Conservation (phyloP, 2,888 invertebrate species). For the Horisme vitalbata region DNA sequence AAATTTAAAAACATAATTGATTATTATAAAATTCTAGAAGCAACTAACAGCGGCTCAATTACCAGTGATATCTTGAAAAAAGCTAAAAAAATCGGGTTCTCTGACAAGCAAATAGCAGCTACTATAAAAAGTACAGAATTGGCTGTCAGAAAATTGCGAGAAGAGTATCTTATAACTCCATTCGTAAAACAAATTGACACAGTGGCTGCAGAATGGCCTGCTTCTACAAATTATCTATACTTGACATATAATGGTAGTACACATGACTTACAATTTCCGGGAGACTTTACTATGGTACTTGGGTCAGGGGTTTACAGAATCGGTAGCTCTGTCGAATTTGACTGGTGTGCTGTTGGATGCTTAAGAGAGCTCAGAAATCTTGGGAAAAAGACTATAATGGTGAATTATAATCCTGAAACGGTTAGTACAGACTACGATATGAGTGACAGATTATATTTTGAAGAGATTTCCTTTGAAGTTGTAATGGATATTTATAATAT, state of each 20-base stretch:
- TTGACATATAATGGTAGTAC: constrained; percentile 95
- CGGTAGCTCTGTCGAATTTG: constrained; percentile 99
- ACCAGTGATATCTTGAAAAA: constrained; percentile 85
- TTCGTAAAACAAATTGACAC: constrained; percentile 99
- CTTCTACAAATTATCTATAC: constrained; percentile 98
- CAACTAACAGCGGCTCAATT: constrained; percentile 84
- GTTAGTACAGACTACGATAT: constrained; percentile 99
- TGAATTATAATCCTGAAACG: constrained; percentile 99
- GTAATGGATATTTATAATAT: constrained; percentile 99
- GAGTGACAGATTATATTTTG: constrained; percentile 99
- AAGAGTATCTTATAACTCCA: constrained; percentile 90
- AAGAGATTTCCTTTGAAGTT: constrained; percentile 99
- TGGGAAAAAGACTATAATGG: constrained; percentile 96
- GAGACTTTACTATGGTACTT: constrained; percentile 92
- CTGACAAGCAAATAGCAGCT: constrained; percentile 97
- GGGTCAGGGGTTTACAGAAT: constrained; percentile 98
- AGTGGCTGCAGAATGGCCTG: constrained; percentile 99
- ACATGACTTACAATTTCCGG: constrained; percentile 92
- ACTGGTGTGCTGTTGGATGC: constrained; percentile 99
- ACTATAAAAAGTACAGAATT: constrained; percentile 94
- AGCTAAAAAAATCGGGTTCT: constrained; percentile 97
- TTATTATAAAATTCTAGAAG: constrained; percentile 86
- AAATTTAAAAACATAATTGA: constrained; percentile 96
- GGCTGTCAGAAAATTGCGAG: constrained; percentile 89
- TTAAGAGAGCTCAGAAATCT: constrained; percentile 94